Evolutionary conservation across 2,888 invertebrate species (phyloP).

Genomic region (Drosophila picticornis): DNA sequence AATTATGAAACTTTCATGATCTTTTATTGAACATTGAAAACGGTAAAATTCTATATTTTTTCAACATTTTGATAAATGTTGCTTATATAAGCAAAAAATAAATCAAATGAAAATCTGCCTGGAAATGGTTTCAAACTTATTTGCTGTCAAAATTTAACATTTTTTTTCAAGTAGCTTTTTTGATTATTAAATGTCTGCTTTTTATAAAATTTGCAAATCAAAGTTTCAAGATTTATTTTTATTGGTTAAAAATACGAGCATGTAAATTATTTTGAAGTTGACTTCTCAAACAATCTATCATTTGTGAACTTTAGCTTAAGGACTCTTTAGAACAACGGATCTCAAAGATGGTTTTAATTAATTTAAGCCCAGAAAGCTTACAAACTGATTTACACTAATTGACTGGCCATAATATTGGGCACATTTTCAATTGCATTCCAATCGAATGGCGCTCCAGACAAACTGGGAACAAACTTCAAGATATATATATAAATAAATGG

Average conservation of each 20-base stretch:
- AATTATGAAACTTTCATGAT: too few species aligned
- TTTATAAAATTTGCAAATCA: neutral
- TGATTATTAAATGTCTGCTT: neutral
- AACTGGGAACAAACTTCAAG: conserved; percentile 8
- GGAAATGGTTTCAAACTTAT: neutral
- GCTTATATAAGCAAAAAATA: neutral
- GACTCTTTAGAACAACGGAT: neutral
- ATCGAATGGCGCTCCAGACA: conserved; percentile 33
- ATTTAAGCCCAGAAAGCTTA: neutral
- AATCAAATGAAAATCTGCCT: neutral
- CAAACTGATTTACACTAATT: neutral
- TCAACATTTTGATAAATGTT: neutral
- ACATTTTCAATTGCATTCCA: conserved; percentile 32
- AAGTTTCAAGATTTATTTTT: neutral
- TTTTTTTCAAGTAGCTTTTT: rapidly evolving
- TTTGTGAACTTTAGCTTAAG: neutral
- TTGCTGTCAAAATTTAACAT: neutral
- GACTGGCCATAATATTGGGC: conserved; percentile 5
- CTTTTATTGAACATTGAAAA: too few species aligned
- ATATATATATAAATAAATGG: neutral
- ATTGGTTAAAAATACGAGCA: too few species aligned
- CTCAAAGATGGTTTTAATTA: neutral
- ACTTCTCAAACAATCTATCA: neutral
- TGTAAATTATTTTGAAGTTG: neutral
- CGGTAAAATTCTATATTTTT: neutral